Evolutionary conservation across 35 echinoderm and acorn worm species (phyloP).

Genomic region (Diadema setosum): DNA sequence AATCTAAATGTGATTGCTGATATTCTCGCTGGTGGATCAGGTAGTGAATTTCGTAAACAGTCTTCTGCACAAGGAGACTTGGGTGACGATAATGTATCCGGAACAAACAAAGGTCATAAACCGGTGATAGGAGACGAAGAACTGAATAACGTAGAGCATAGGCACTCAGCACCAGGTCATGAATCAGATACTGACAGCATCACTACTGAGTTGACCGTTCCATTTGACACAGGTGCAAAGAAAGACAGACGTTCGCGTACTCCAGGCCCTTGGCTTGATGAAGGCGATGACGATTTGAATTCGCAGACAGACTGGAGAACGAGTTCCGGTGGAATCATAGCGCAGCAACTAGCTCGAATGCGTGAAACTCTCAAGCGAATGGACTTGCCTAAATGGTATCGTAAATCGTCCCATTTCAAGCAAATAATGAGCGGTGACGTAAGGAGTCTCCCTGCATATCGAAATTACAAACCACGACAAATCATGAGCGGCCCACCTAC

Average conservation of each 20-base stretch:
- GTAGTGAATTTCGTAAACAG: background rate
- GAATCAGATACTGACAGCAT: background rate
- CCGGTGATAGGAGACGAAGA: background rate
- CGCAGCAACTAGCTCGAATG: slow-evolving; percentile 60
- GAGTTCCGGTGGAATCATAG: slow-evolving; percentile 51
- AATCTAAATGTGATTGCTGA: slow-evolving; percentile 8
- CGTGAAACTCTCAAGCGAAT: slow-evolving; percentile 61
- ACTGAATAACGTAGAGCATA: background rate
- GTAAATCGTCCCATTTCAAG: slow-evolving; percentile 60
- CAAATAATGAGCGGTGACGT: slow-evolving; percentile 42
- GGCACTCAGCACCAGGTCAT: background rate
- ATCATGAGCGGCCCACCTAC: slow-evolving; percentile 36
- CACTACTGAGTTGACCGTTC: background rate
- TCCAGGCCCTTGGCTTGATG: background rate
- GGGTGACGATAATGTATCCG: background rate
- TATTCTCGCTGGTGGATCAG: background rate
- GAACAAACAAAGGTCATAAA: background rate
- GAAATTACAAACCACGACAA: slow-evolving; percentile 14
- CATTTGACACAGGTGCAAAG: background rate
- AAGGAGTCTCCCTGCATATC: background rate
- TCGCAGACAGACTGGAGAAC: background rate
- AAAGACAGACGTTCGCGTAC: background rate
- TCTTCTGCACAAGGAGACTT: background rate
- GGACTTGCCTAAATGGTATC: slow-evolving; percentile 74
- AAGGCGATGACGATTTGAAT: background rate